These are phyloP conservation scores for Karalla daura DNA, from an alignment of 2,797 vertebrate species.

Conservation along the genomic window DNA sequence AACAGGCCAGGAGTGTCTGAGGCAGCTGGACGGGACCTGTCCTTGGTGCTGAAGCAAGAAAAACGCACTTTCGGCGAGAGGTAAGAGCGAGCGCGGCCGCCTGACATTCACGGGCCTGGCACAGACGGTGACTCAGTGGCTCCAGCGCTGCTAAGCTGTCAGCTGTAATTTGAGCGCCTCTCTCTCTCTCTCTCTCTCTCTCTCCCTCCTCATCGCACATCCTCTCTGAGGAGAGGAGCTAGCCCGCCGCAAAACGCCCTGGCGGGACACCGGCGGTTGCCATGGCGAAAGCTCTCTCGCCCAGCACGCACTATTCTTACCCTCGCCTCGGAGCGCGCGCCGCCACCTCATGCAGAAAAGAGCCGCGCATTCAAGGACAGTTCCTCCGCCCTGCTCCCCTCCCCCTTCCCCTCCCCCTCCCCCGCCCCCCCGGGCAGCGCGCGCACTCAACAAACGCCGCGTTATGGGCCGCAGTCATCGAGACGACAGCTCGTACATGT, in stretches of 20 bases:
- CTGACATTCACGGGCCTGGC: slow-evolving; percentile 34
- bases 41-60: slow-evolving; percentile 66
- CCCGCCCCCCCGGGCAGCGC: slow-evolving; percentile 27
- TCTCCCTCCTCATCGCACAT: slow-evolving; percentile 30
- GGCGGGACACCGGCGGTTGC: slow-evolving; percentile 46
- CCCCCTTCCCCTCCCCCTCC: no score
- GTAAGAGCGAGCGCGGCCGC: slow-evolving; percentile 39
- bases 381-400: no score
- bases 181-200: no score
- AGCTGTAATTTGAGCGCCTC: slow-evolving; percentile 56
- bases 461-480: slow-evolving; percentile 26
- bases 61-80: slow-evolving; percentile 8
- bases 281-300: slow-evolving; percentile 64
- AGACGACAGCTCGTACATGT: slow-evolving; percentile 36
- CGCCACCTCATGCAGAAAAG: slow-evolving; percentile 46
- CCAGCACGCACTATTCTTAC: slow-evolving; percentile 61
- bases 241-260: slow-evolving; percentile 46
- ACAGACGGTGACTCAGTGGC: slow-evolving; percentile 54
- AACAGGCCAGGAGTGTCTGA: neutral
- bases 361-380: slow-evolving; percentile 57
- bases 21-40: slow-evolving; percentile 46
- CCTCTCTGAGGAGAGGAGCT: slow-evolving; percentile 27
- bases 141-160: slow-evolving; percentile 47
- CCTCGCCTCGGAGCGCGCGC: slow-evolving; percentile 32
- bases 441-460: slow-evolving; percentile 41